Evolutionary conservation across 2,888 invertebrate species (phyloP).

Genomic region (Cotesia congregata): DNA sequence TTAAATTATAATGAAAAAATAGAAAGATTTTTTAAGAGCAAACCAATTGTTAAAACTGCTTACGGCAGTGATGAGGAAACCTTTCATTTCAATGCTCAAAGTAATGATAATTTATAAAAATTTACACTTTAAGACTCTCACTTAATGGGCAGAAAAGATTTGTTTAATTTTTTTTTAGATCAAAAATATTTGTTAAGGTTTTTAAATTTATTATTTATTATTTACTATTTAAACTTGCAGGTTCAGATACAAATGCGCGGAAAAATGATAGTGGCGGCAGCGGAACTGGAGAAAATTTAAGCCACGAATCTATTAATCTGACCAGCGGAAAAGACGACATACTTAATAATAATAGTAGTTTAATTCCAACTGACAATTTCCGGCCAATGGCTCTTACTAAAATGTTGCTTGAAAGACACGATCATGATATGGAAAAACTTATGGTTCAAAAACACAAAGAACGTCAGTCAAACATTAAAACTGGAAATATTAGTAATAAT

Average conservation of each 20-base stretch:
- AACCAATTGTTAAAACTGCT: slow-evolving; percentile 50
- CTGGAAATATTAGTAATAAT: slow-evolving; percentile 71
- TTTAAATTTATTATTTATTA: slow-evolving; percentile 19
- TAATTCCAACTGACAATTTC: slow-evolving; percentile 61
- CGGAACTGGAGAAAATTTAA: slow-evolving; percentile 75
- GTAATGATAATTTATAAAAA: slow-evolving; percentile 49
- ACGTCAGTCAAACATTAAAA: slow-evolving; percentile 72
- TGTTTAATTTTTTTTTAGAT: background rate
- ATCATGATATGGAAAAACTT: slow-evolving; percentile 85
- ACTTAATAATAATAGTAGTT: slow-evolving; percentile 69
- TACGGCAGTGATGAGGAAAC: slow-evolving; percentile 63
- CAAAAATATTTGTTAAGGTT: background rate
- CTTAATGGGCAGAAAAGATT: too few species aligned
- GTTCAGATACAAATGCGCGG: slow-evolving; percentile 70
- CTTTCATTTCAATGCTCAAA: slow-evolving; percentile 49
- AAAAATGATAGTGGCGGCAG: slow-evolving; percentile 74
- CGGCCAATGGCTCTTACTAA: slow-evolving; percentile 75
- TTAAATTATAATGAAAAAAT: slow-evolving; percentile 89
- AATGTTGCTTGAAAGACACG: slow-evolving; percentile 77
- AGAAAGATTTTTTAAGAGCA: slow-evolving; percentile 73
- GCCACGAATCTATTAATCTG: slow-evolving; percentile 74
- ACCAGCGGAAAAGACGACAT: slow-evolving; percentile 72
- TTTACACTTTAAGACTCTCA: background rate
- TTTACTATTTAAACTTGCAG: slow-evolving; percentile 42
- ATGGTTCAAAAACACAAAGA: slow-evolving; percentile 81